Evolutionary conservation across 92 coral and sea anemone species (phyloP), one percentile per base, ranked within the genome.

Genomic region (Blastomussa wellsi): DNA sequence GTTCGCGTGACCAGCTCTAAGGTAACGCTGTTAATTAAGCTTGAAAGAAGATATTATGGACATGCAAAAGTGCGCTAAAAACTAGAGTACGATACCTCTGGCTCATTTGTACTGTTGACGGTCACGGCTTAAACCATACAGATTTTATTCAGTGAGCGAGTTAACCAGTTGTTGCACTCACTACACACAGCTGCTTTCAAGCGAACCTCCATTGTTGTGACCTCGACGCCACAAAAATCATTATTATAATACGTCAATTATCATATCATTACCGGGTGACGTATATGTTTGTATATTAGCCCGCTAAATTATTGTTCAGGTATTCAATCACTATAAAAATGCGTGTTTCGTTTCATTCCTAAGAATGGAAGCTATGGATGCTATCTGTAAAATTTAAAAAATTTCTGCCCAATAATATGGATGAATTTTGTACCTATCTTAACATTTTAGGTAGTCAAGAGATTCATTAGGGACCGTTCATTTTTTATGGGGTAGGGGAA

Each of bases 11-110:
- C 86, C 22, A 28, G 19, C 5, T 41, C 0, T 4, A 0, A 51
- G 26, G 86, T 82, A 82, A 82, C 86, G 78, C 86, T 72, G 29
- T 53, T 71, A 16, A 37, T 53, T 71, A 16, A 37, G 68, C 15
- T 16, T 37, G 14, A 1, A 70, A 33, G n/a, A n/a, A n/a, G 24
- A 7, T 28, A 16, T 70, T 19, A 33, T n/a, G 14, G 75, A 70
- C 28, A 69, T 22, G 33, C n/a, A 69, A 7, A 47, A 31, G 32
- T 48, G 35, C 22, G 26, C 1, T 69, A 33, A 2, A 19, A 48
- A 33, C 36, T 37, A 15, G 22, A 71, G 16, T 37, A 70, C 29
- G 24, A 57, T 69, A 81, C 84, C 84, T 71, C 72, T 32, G 36
- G 26, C n/a, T 72, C 85, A 81, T 81, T 70, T 81, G 78, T 38